Evolutionary conservation across 2,797 vertebrate genomes (phyloP).

Genomic region (Myotis planiceps): DNA sequence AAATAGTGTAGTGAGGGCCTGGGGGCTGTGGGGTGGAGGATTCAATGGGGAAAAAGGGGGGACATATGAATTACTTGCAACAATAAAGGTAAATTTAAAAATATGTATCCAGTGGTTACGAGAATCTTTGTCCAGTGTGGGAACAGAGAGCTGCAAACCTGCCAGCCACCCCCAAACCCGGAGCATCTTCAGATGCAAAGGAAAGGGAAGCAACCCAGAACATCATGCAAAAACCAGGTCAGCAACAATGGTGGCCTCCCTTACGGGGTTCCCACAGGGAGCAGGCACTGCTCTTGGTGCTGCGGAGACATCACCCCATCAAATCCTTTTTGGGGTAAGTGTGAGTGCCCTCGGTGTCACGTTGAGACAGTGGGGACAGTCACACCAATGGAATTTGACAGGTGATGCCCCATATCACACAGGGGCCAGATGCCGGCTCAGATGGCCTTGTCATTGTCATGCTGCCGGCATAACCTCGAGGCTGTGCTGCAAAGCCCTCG

Average conservation of each 20-base stretch:
- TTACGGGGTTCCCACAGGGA: fast-evolving
- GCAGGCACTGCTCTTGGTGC: fast-evolving
- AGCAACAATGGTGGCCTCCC: fast-evolving
- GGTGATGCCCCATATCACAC: background rate
- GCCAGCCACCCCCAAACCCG: no score
- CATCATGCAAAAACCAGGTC: no score
- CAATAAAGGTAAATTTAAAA: no score
- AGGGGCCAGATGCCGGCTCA: fast-evolving
- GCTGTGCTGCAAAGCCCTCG: background rate
- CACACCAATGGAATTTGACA: background rate
- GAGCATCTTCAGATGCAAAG: background rate
- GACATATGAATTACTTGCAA: no score
- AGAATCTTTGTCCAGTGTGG: background rate
- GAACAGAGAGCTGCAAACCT: background rate
- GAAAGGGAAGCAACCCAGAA: background rate
- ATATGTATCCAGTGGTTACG: background rate
- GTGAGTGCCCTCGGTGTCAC: background rate
- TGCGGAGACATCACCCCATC: no score
- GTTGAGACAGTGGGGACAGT: background rate
- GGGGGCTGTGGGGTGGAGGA: no score
- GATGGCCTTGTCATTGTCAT: fast-evolving
- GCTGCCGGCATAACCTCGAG: fast-evolving
- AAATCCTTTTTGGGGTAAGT: background rate
- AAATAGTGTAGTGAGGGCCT: no score
- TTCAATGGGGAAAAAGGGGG: no score